Conservation (phyloP, 2,888 invertebrate species). For the Tachystola acroxantha region DNA sequence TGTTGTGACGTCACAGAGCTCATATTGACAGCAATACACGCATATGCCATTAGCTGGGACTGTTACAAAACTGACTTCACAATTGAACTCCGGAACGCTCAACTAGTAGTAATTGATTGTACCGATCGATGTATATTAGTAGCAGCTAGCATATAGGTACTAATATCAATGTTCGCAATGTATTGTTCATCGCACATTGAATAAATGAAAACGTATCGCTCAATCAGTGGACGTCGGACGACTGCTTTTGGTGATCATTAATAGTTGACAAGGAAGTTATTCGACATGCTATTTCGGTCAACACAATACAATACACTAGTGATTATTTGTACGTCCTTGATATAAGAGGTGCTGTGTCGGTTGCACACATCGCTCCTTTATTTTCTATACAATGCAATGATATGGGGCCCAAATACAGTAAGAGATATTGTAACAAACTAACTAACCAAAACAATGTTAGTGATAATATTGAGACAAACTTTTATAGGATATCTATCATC, state of each 20-base stretch:
- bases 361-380: too few species aligned
- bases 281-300: constrained; percentile 23
- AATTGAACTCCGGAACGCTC: constrained; percentile 60
- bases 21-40: constrained; percentile 7
- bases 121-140: constrained; percentile 45
- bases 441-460: too few species aligned
- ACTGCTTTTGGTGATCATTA: constrained; percentile 16
- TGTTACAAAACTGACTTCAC: constrained; percentile 49
- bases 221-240: constrained; percentile 18
- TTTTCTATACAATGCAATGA: too few species aligned
- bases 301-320: constrained; percentile 8
- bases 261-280: constrained; percentile 27
- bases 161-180: constrained; percentile 34
- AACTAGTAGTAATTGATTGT: constrained; percentile 69
- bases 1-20: constrained; percentile 9
- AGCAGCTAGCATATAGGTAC: constrained; percentile 41
- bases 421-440: too few species aligned
- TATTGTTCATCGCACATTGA: constrained; percentile 24
- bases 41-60: constrained; percentile 30
- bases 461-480: too few species aligned
- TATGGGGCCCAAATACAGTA: too few species aligned
- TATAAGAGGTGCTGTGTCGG: not conserved
- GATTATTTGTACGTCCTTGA: not conserved
- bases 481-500: too few species aligned
- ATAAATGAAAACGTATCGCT: constrained; percentile 27